phyloP scores from a whole-genome alignment of 2,888 invertebrate species.

The Ophonus ardosiacus region DNA sequence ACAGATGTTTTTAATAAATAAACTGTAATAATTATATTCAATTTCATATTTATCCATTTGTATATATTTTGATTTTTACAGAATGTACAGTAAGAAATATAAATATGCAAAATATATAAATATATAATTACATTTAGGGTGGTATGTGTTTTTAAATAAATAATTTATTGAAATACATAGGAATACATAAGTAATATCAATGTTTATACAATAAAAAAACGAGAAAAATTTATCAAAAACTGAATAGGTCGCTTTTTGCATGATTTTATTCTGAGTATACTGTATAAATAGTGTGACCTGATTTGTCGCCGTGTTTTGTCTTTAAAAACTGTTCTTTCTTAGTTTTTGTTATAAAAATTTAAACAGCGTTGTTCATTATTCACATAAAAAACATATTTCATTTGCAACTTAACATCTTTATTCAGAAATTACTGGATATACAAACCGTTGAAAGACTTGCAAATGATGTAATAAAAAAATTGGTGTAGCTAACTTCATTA shows the following conservation, averaged over 20 bases:
- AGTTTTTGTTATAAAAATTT: neutral
- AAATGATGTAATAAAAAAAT: slow-evolving; percentile 52
- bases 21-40: neutral
- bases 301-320: neutral
- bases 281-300: neutral
- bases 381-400: neutral
- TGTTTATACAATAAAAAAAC: too few relatives aligned
- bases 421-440: neutral
- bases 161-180: neutral
- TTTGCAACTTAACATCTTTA: neutral
- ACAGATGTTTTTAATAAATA: too few relatives aligned
- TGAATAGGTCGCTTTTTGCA: neutral
- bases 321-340: neutral
- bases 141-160: neutral
- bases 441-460: slow-evolving; percentile 26
- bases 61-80: too few relatives aligned
- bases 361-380: neutral
- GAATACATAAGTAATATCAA: too few relatives aligned
- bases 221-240: too few relatives aligned
- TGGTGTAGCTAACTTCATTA: slow-evolving; percentile 59
- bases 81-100: neutral
- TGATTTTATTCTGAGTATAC: slow-evolving; percentile 13
- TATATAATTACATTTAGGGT: neutral
- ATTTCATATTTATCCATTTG: neutral
- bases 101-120: neutral